Percentiles rank a stretch among this genome's conserved stretches.
Conservation (phyloP, 2,888 invertebrate species). For the Pelosia muscerda region DNA sequence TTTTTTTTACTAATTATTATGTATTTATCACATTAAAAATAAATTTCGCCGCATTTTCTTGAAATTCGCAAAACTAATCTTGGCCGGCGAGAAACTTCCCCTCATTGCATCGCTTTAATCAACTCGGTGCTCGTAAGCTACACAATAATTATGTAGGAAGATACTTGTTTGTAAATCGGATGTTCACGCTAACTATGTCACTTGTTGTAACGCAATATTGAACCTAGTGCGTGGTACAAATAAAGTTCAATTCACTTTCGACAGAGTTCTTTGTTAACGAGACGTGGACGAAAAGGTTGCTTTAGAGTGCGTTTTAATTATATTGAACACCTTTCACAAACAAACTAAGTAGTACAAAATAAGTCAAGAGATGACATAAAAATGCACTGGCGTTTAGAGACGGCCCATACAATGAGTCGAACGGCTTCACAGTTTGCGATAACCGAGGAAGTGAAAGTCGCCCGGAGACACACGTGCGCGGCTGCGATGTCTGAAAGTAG, state of each 20-base stretch:
- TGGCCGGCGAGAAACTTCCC: conserved; percentile 19
- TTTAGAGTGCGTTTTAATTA: conserved; percentile 26
- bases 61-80: conserved; percentile 37
- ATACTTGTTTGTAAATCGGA: conserved; percentile 38
- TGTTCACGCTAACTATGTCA: conserved; percentile 19
- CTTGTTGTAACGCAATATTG: conserved; percentile 18
- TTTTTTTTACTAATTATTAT: background rate
- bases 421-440: conserved; percentile 44
- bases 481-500: conserved; percentile 33
- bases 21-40: background rate
- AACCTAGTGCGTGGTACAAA: conserved; percentile 15
- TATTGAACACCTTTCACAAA: conserved; percentile 23
- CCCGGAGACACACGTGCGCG: conserved; percentile 61
- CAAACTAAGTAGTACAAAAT: conserved; percentile 14
- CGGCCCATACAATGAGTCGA: conserved; percentile 33
- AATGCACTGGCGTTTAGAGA: conserved; percentile 15
- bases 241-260: conserved; percentile 34
- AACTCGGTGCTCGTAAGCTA: conserved; percentile 20
- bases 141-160: conserved; percentile 35
- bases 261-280: conserved; percentile 32
- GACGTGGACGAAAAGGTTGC: conserved; percentile 33
- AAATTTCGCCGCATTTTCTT: conserved; percentile 19
- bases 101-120: conserved; percentile 20
- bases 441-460: conserved; percentile 73
- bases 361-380: conserved; percentile 8